Conservation (phyloP, 2,113 vertebrate genomes). For the Oophaga pumilio region DNA sequence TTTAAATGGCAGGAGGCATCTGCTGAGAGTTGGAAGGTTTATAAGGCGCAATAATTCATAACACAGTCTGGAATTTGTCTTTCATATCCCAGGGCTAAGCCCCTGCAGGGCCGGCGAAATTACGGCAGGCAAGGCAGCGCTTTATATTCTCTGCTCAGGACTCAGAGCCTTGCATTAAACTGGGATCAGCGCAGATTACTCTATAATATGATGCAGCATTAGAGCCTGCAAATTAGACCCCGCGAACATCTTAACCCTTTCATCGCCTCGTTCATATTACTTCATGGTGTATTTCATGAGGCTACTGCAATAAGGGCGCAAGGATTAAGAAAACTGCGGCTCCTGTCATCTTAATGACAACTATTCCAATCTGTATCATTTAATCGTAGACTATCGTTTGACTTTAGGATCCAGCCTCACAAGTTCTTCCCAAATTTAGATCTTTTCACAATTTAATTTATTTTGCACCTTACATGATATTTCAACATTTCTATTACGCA, state of each 20-base stretch:
- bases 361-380: too few species aligned
- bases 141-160: slow-evolving; percentile 74
- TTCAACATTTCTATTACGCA: too few species aligned
- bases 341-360: neutral
- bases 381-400: too few species aligned
- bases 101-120: slow-evolving; percentile 73
- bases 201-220: slow-evolving; percentile 91
- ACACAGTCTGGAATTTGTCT: slow-evolving; percentile 77
- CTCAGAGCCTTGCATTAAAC: slow-evolving; percentile 91
- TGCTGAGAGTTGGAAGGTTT: slow-evolving; percentile 67
- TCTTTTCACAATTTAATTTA: too few species aligned
- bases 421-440: too few species aligned
- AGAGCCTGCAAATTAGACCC: slow-evolving; percentile 93
- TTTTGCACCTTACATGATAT: too few species aligned
- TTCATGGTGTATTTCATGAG: neutral
- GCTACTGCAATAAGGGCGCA: neutral
- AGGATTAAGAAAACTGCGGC: neutral
- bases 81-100: slow-evolving; percentile 76
- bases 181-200: slow-evolving; percentile 98
- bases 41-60: slow-evolving; percentile 75
- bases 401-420: too few species aligned
- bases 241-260: slow-evolving; percentile 74
- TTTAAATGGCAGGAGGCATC: slow-evolving; percentile 73
- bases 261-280: slow-evolving; percentile 47
- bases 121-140: slow-evolving; percentile 71